phyloP scores from a whole-genome alignment of 2,888 invertebrate genomes.

The Xestia sexstrigata region DNA sequence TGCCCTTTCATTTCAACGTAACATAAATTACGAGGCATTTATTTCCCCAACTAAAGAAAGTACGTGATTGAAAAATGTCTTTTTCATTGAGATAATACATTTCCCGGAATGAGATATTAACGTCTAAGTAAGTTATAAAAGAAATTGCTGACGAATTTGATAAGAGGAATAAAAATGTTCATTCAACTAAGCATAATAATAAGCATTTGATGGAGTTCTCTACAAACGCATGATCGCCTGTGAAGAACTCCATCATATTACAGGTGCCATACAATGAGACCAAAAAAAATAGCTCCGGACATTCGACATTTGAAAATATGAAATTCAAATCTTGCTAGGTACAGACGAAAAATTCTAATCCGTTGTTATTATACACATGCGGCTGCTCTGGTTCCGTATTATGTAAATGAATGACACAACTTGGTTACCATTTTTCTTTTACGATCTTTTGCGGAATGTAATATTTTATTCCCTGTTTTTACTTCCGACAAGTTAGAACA shows the following conservation, averaged over 20 bases:
- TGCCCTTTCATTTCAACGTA: background rate
- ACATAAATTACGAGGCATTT: background rate
- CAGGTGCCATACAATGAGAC: background rate
- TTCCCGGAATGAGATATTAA: background rate
- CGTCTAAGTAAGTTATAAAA: background rate
- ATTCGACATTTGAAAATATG: background rate
- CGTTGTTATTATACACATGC: background rate
- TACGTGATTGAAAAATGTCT: background rate
- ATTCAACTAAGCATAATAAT: background rate
- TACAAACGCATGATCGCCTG: background rate
- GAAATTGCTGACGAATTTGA: background rate
- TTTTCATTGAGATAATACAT: background rate
- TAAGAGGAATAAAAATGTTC: background rate
- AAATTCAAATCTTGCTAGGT: background rate
- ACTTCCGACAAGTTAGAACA: background rate
- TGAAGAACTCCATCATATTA: background rate
- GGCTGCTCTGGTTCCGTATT: slow-evolving; percentile 12
- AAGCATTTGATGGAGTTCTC: background rate
- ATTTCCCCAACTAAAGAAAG: background rate
- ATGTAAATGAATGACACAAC: slow-evolving; percentile 38
- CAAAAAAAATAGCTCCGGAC: background rate
- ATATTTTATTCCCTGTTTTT: background rate
- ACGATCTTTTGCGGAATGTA: background rate
- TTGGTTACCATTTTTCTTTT: slow-evolving; percentile 13
- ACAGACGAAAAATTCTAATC: slow-evolving; percentile 11